phyloP scores from a whole-genome alignment of 2,888 invertebrate genomes.

The Lepidochrysops patricia region DNA sequence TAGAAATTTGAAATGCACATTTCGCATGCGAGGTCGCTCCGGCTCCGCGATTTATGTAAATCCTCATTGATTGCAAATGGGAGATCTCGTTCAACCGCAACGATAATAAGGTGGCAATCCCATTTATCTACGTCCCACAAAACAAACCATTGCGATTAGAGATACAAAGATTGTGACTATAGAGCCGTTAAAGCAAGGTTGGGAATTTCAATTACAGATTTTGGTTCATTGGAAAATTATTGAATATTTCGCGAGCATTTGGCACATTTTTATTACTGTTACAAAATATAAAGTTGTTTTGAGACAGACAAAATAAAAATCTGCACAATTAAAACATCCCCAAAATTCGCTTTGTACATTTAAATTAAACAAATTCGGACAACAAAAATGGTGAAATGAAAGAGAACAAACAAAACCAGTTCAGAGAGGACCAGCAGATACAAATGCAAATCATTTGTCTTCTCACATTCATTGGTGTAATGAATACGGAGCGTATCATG shows the following conservation, averaged over 20 bases:
- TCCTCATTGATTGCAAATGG: slow-evolving; percentile 67
- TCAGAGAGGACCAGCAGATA: neutral
- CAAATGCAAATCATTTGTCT: slow-evolving; percentile 22
- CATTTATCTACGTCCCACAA: slow-evolving; percentile 27
- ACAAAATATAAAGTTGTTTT: too few relatives aligned
- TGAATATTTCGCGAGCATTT: neutral
- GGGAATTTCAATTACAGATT: too few relatives aligned
- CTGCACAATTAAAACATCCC: neutral
- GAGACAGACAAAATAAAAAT: neutral
- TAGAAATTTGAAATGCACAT: slow-evolving; percentile 37
- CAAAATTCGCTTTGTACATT: neutral
- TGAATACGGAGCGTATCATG: neutral
- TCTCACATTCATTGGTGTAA: slow-evolving; percentile 41
- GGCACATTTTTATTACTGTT: too few relatives aligned
- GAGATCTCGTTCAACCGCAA: slow-evolving; percentile 43
- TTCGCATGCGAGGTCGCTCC: slow-evolving; percentile 39
- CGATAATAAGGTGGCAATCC: slow-evolving; percentile 40
- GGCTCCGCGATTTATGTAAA: slow-evolving; percentile 55
- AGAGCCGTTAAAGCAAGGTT: neutral
- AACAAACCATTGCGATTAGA: slow-evolving; percentile 16
- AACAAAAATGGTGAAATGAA: neutral
- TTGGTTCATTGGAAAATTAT: neutral
- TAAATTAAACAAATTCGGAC: neutral
- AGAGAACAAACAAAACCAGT: neutral
- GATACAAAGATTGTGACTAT: neutral